Base-by-base conservation (phyloP, 2,797 vertebrate genomes). In the Oreochromis grahami region DNA sequence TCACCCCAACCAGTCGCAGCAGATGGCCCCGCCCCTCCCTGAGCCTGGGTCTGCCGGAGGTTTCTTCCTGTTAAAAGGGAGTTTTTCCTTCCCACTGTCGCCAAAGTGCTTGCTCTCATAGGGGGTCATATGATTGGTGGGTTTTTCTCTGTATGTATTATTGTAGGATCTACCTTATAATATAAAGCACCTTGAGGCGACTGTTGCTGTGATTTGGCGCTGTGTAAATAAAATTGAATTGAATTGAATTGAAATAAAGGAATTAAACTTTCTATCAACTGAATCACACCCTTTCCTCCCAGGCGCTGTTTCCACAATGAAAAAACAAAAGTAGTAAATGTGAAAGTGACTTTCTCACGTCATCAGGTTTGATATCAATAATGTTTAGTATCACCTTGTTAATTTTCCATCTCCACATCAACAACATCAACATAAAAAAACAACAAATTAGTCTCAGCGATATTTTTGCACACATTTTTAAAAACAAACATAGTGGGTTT, bases 1-100 rank as follows among this genome's bases (percentile, higher is more conserved):
- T 36, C 55, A 32, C 55, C 3, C 1, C 14, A 32, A 29, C 55
- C 8, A 0, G 0, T 32, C 14, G 0, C 26, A 56, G 55, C 55
- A 56, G 55, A 56, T 55, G 53, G 53, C 53, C 7, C 24, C 55
- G 26, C 55, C 55, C 55, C 55, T 32, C n/a, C n/a, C n/a, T n/a
- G n/a, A n/a, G n/a, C n/a, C n/a, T n/a, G n/a, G n/a, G n/a, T n/a
- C n/a, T n/a, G n/a, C n/a, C n/a, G n/a, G n/a, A n/a, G n/a, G n/a
- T n/a, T n/a, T n/a, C n/a, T n/a, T n/a, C n/a, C n/a, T n/a, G n/a
- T n/a, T n/a, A n/a, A n/a, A n/a, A n/a, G n/a, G n/a, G n/a, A n/a
- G n/a, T n/a, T n/a, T n/a, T n/a, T n/a, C n/a, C n/a, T n/a, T n/a
- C n/a, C n/a, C n/a, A n/a, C n/a, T n/a, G n/a, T n/a, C n/a, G n/a